Base-by-base conservation (phyloP, 2,797 vertebrate genomes). In the Sebastes vulpes region DNA sequence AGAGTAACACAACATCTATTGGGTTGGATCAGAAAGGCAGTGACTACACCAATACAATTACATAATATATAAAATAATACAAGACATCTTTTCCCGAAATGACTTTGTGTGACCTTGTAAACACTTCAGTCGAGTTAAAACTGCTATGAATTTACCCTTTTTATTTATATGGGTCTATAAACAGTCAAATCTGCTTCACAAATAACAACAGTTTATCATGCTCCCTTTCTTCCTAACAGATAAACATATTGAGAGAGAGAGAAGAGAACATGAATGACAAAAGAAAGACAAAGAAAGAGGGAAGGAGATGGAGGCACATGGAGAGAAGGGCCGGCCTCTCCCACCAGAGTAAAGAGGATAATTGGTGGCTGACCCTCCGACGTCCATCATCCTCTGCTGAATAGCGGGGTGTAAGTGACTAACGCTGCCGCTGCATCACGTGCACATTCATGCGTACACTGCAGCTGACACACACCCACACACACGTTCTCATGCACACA, bases 341-440 rank as follows among this genome's bases (percentile, higher is more conserved):
- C 87, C 83, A 81, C 85, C 83, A 59, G 65, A 5, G 71, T 80
- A 29, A 75, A 91, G 90, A 89, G 87, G 85, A 91, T 95, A 91
- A 92, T 91, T 91, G 85, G 83, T 42, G 71, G 67, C 72, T 79
- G 85, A 90, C 88, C 87, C 75, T 64, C 29, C 3, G 21, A 81
- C 38, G n/a, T 84, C 87, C 81, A 79, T 91, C 91, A 86, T 81
- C 64, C 72, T 79, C 83, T 69, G 50, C 58, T 79, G 76, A 89
- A 86, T 59, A 80, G 65, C 12, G 1, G 42, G 63, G 72, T 75
- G 73, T 75, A 67, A 38, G 26, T 91, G 87, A 94, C 79, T 86
- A 84, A 91, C 77, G 38, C 70, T 54, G 66, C 59, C 26, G 65
- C 64, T 57, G 32, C 75, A 52, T 71, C 84, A 74, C 50, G 4